phyloP scores from a whole-genome alignment of 2,113 vertebrate species.

The Perca flavescens region DNA sequence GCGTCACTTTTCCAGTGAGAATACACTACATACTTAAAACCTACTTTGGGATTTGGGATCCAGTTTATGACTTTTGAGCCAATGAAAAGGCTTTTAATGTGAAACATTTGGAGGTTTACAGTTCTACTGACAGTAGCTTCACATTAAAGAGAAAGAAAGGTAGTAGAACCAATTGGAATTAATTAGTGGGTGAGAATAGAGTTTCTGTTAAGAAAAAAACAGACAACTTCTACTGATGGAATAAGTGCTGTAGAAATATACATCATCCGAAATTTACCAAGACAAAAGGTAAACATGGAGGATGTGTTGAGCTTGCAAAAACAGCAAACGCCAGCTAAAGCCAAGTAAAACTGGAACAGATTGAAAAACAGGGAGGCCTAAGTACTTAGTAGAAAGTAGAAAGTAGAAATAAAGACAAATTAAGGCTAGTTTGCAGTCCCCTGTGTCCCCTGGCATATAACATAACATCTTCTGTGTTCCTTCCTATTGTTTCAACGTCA shows the following conservation, averaged over 20 bases:
- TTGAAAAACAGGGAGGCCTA: too few relatives aligned
- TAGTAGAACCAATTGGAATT: neutral
- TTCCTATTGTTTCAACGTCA: constrained; percentile 4
- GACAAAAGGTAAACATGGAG: neutral
- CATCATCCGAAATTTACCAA: neutral
- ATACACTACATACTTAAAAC: too few relatives aligned
- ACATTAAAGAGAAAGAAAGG: neutral
- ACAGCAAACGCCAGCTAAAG: neutral
- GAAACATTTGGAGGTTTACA: neutral
- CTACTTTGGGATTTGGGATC: too few relatives aligned
- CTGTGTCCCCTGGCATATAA: neutral
- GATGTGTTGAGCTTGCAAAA: too few relatives aligned
- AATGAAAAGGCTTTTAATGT: neutral
- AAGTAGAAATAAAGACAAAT: neutral
- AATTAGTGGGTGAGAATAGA: neutral
- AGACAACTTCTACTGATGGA: neutral
- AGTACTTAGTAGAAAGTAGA: too few relatives aligned
- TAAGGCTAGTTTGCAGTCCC: neutral
- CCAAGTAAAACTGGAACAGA: neutral
- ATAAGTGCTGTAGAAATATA: neutral
- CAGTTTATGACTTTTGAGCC: neutral
- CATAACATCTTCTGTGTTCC: neutral
- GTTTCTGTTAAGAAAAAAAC: neutral
- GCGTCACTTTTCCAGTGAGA: too few relatives aligned
- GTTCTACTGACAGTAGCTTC: neutral